Conservation (phyloP, 2,113 vertebrate genomes). For the Xiphophorus maculatus region DNA sequence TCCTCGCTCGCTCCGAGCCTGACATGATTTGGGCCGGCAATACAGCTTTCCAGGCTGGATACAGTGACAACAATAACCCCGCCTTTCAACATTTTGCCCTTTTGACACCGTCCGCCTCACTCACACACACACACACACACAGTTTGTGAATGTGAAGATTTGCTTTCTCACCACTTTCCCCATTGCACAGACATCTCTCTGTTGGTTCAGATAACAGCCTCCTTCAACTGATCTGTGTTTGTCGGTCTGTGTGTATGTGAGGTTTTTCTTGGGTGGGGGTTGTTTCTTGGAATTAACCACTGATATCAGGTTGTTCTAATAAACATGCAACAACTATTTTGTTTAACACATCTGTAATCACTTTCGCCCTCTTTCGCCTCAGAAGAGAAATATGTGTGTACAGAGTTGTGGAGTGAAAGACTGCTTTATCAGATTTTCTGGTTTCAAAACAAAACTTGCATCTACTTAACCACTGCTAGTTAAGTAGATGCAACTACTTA, state of each 20-base stretch:
- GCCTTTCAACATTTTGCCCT: constrained; percentile 50
- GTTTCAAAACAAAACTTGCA: no score
- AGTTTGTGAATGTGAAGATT: constrained; percentile 43
- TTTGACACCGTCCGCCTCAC: constrained; percentile 44
- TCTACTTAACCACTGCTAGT: no score
- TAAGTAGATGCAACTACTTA: no score
- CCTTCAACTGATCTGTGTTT: constrained; percentile 8
- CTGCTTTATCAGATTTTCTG: background rate
- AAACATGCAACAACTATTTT: constrained; percentile 11
- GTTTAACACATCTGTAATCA: constrained; percentile 9
- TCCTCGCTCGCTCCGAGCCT: constrained; percentile 33
- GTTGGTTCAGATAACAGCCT: constrained; percentile 26
- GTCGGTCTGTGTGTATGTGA: background rate
- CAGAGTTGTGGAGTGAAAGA: constrained; percentile 3
- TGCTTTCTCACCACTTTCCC: constrained; percentile 49
- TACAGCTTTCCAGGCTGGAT: constrained; percentile 22
- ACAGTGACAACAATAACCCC: constrained; percentile 56
- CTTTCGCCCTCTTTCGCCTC: background rate
- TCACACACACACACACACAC: constrained; percentile 2
- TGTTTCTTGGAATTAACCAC: background rate
- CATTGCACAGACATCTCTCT: constrained; percentile 26
- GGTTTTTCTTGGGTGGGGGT: background rate
- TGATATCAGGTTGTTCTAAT: background rate
- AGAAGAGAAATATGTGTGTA: background rate
- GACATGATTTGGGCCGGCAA: constrained; percentile 55